Evolutionary conservation across 2,797 vertebrate genomes (phyloP), one percentile per base, ranked within the genome.

Genomic region (Leontocebus nigricollis): DNA sequence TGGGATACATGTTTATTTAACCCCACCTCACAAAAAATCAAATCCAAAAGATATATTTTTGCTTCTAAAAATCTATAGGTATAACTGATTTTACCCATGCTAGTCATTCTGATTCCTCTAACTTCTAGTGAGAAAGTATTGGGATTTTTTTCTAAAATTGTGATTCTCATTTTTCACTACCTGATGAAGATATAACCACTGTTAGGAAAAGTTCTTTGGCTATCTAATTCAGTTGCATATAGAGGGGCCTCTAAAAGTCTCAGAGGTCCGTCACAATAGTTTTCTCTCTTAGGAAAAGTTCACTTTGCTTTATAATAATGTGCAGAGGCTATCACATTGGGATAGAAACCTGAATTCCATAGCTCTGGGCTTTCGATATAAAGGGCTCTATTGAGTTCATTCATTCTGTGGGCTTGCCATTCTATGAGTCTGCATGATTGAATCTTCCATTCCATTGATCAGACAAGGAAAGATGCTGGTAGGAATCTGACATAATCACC

Each of bases 391-490:
- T 76, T 93, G 36, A 75, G 24, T 77, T 93, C 59, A 46, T 81
- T 95, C 59, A 46, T 39, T 57, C 61, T 59, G 59, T 89, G 30
- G 67, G 30, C 36, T 94, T 96, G 73, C 73, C 73, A 82, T 76
- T 95, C 86, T 87, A 26, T 85, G 57, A 82, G 85, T 96, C 73
- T 79, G 26, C 12, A 70, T 67, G 88, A 92, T 61, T 88, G 52
- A 93, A 96, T 96, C 76, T 95, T 97, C 77, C 84, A 39, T 88
- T 96, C 39, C 77, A 3, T 95, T 88, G 70, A 67, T 90, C 46
- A 9, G 59, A 13, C 46, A 50, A 94, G 79, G 33, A 93, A 46
- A 82, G 89, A 55, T 26, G 2, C 73, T 90, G 22, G 22, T 86
- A 77, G 46, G 10, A 46, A 6, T 90, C 82, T 93, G 75, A 36